Base-by-base conservation (phyloP, 2,888 invertebrate genomes). In the Noctua janthina region DNA sequence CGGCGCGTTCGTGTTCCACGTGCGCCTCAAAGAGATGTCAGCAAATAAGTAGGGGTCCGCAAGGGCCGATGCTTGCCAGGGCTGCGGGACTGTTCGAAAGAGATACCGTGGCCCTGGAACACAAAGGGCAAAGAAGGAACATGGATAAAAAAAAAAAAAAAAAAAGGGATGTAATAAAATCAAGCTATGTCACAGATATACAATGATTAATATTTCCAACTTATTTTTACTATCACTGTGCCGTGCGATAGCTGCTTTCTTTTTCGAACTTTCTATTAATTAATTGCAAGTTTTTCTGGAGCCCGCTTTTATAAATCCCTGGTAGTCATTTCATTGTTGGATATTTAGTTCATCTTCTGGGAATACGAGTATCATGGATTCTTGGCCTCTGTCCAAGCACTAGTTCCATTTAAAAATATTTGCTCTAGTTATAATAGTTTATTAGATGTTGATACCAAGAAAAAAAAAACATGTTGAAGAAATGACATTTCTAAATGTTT, bases 401-500 rank as follows among this genome's bases (percentile, higher is more conserved):
- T 81, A n/a, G 13, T 76, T 78, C 86, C 23, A 73, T 78, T 78
- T n/a, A 85, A 78, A 82, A 3, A 66, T 69, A 59, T 73, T 84
- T 82, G 74, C 82, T 68, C 59, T 69, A 20, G 59, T 82, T 73
- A 20, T 29, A 66, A 72, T 74, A 69, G 35, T 78, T 77, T 72
- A 59, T 66, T 59, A 84, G 43, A 54, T 59, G 39, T 66, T 79
- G 17, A 84, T 80, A 80, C 71, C 6, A 49, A 43, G 77, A 84
- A 77, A 71, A 23, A 23, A 54, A 70, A 54, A 54, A 43, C 2
- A n/a, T 6, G 15, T 51, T 17, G 51, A 20, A 75, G 8, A 43
- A 15, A 29, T 29, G 8, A 20, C 39, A 39, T 35, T 64, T 56
- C 11, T 56, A 17, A 74, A 29, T 49, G 23, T 51, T 8, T 15